Evolutionary conservation across 92 coral and sea anemone species (phyloP).

Genomic region (Muricea muricata): DNA sequence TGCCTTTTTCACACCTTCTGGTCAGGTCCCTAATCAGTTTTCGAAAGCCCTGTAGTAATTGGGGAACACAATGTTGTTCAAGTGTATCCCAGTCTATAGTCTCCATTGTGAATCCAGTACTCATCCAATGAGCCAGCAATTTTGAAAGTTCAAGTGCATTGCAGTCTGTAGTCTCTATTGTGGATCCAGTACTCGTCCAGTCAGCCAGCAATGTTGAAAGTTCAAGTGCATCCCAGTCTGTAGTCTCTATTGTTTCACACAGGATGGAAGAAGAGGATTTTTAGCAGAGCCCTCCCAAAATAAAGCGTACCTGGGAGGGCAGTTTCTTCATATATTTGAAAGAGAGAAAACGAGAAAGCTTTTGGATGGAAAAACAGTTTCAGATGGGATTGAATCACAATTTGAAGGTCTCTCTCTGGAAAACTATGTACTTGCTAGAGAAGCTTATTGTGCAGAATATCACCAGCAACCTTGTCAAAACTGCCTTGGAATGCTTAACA

Average conservation of each 20-base stretch:
- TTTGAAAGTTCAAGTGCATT: not conserved
- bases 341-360: constrained; percentile 19
- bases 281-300: not conserved
- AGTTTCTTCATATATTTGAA: not conserved
- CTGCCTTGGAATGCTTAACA: constrained; percentile 22
- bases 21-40: constrained; percentile 26
- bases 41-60: not conserved
- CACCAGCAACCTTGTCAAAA: constrained; percentile 29
- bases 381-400: not conserved
- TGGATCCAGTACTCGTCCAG: not conserved
- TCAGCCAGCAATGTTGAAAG: constrained; percentile 6
- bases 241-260: not conserved
- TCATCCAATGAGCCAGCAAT: not conserved
- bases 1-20: constrained; percentile 1
- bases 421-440: not conserved
- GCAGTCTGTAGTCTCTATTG: not conserved
- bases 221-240: not conserved
- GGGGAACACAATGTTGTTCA: constrained; percentile 17
- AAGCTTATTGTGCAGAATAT: not conserved
- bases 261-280: not conserved
- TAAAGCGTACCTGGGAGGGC: not conserved
- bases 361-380: not conserved
- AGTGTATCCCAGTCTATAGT: too few relatives aligned
- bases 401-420: constrained; percentile 20
- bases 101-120: not conserved